Evolutionary conservation across 2,797 vertebrate genomes (phyloP).

Genomic region (Cichlasoma orientale): DNA sequence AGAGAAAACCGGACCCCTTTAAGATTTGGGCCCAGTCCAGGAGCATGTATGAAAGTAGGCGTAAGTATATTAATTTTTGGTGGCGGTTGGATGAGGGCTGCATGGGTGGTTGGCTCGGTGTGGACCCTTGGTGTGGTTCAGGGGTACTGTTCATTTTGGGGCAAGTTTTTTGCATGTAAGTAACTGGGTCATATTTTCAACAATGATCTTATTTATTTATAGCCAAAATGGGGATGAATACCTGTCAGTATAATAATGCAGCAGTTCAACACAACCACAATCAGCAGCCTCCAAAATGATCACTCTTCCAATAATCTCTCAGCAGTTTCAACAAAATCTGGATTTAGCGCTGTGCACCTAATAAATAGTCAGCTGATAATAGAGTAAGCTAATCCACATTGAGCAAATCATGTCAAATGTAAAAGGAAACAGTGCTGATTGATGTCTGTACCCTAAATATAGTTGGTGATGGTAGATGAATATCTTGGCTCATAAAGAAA

Average conservation of each 20-base stretch:
- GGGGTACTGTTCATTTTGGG: slow-evolving; percentile 13
- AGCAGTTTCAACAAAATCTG: background rate
- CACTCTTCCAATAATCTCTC: background rate
- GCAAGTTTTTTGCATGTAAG: slow-evolving; percentile 44
- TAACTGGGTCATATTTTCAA: slow-evolving; percentile 9
- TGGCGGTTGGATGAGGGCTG: slow-evolving; percentile 69
- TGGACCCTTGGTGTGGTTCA: slow-evolving; percentile 32
- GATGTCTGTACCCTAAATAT: background rate
- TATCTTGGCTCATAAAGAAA: background rate
- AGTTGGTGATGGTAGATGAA: background rate
- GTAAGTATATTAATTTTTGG: slow-evolving; percentile 89
- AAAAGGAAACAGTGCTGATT: background rate
- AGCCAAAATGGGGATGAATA: background rate
- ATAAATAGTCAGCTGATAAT: background rate
- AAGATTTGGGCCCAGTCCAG: slow-evolving; percentile 99
- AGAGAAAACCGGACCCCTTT: slow-evolving; percentile 98
- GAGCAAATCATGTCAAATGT: background rate
- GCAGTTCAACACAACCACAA: background rate
- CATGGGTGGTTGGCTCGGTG: slow-evolving; percentile 54
- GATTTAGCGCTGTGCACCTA: background rate
- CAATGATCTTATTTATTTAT: too few species aligned
- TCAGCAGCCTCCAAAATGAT: background rate
- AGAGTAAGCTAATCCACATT: background rate
- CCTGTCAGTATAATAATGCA: background rate
- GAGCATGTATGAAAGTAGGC: slow-evolving; percentile 99